These are phyloP conservation scores for Orthosia incerta DNA, from an alignment of 2,888 invertebrate species.

Conservation along the genomic window DNA sequence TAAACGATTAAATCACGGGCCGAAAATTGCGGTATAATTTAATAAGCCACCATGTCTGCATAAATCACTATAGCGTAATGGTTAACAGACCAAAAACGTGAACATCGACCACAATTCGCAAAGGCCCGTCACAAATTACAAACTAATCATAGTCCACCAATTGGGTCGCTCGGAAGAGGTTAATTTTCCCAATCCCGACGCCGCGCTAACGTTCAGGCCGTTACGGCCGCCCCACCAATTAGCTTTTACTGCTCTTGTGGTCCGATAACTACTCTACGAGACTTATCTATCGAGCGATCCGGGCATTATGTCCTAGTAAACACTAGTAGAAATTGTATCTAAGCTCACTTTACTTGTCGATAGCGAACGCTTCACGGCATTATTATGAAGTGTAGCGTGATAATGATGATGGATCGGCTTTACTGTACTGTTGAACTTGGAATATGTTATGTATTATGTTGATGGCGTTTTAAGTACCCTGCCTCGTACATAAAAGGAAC, in stretches of 20 bases:
- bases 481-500: background rate
- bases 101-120: conserved; percentile 73
- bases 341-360: conserved; percentile 57
- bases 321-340: conserved; percentile 72
- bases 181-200: conserved; percentile 86
- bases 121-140: conserved; percentile 83
- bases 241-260: conserved; percentile 89
- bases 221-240: conserved; percentile 87
- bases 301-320: conserved; percentile 81
- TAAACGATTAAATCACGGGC: conserved; percentile 29
- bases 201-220: conserved; percentile 78
- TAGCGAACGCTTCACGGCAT: conserved; percentile 38
- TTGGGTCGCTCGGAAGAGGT: conserved; percentile 86
- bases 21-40: conserved; percentile 54
- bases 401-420: conserved; percentile 57
- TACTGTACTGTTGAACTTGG: conserved; percentile 12
- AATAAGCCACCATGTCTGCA: conserved; percentile 55
- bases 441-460: conserved; percentile 32
- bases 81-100: conserved; percentile 69
- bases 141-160: conserved; percentile 87
- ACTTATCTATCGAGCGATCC: conserved; percentile 85
- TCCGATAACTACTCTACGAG: conserved; percentile 85
- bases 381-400: conserved; percentile 47
- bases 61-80: conserved; percentile 63
- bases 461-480: conserved; percentile 54